These are phyloP conservation scores for Cettia cetti DNA, from an alignment of 2,113 vertebrate species.

Conservation along the genomic window DNA sequence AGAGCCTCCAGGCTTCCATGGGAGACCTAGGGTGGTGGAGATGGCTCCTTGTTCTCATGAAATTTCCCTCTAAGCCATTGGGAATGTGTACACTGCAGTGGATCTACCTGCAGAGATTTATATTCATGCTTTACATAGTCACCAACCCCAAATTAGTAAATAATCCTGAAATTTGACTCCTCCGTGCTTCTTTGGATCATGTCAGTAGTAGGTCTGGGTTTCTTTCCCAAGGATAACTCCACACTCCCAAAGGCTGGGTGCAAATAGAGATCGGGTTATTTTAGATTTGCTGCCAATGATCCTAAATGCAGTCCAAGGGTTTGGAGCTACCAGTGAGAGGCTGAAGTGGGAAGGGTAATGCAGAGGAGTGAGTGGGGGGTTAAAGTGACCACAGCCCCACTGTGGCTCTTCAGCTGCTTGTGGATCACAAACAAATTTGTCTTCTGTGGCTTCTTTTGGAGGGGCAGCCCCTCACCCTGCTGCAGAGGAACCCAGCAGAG, in stretches of 20 bases:
- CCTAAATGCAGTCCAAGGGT: not conserved
- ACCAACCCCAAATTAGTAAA: not conserved
- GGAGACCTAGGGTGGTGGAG: not conserved
- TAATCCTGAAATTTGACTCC: not conserved
- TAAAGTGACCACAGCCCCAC: not conserved
- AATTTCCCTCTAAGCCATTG: not conserved
- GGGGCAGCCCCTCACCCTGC: not conserved
- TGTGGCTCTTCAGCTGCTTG: not conserved
- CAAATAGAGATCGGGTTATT: not conserved
- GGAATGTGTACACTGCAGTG: not conserved
- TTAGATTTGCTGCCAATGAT: not conserved
- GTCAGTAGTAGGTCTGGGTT: not conserved
- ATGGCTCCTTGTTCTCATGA: not conserved
- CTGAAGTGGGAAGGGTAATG: not conserved
- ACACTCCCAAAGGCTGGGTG: not conserved
- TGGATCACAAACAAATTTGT: not conserved
- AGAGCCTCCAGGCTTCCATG: not conserved
- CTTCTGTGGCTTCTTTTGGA: not conserved
- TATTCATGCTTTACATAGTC: not conserved
- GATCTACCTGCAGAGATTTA: not conserved
- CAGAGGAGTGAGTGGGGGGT: not conserved
- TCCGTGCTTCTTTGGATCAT: accelerated
- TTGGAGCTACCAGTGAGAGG: not conserved
- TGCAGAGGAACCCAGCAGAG: not conserved
- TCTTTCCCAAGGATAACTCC: not conserved